Evolutionary conservation across 1,140 invertebrate species (phyloP).

Genomic region (Melanaphis sacchari): DNA sequence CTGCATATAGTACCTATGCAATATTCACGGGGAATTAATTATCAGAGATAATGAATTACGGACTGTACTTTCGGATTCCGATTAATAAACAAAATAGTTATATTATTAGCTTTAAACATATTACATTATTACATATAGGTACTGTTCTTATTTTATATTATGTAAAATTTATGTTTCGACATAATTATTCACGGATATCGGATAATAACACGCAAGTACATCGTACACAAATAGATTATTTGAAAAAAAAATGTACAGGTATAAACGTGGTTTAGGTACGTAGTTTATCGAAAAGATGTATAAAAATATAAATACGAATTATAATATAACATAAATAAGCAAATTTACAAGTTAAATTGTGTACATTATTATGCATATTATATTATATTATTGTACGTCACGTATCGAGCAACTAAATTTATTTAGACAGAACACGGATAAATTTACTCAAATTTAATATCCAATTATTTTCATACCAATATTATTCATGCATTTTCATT

Average conservation of each 20-base stretch:
- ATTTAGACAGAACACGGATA: neutral
- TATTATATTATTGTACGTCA: neutral
- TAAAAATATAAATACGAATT: no score
- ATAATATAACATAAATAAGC: no score
- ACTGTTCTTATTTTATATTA: no score
- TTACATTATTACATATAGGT: no score
- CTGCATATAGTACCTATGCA: neutral
- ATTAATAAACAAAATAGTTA: conserved; percentile 17
- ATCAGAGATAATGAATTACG: neutral
- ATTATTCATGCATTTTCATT: neutral
- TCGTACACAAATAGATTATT: no score
- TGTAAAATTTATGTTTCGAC: no score
- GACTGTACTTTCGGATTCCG: neutral
- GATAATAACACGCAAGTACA: no score
- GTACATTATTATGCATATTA: neutral
- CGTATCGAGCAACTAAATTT: neutral
- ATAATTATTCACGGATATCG: no score
- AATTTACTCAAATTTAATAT: neutral
- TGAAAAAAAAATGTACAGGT: no score
- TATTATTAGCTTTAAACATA: neutral
- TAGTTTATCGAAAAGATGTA: no score
- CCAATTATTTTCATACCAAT: neutral
- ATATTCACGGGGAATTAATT: neutral
- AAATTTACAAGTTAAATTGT: neutral
- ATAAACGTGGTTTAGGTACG: no score